phyloP scores from a whole-genome alignment of 2,797 vertebrate genomes.

The Girardinus metallicus region DNA sequence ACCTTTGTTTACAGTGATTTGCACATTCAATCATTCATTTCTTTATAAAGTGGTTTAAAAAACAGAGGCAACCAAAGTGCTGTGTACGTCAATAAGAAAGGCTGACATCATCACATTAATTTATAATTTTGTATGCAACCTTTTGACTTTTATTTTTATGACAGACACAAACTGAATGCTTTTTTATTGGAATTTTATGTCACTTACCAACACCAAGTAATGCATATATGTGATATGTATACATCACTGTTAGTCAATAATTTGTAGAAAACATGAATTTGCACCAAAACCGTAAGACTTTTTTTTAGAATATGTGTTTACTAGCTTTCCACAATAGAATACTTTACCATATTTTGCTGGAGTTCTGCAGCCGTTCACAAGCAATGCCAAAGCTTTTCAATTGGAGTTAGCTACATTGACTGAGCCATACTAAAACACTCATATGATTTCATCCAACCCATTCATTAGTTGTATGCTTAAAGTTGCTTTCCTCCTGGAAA shows the following conservation, averaged over 20 bases:
- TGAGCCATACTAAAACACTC: neutral
- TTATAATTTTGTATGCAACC: neutral
- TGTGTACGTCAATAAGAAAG: too few species aligned
- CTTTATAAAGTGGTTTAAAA: too few species aligned
- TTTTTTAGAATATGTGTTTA: neutral
- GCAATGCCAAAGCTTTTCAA: neutral
- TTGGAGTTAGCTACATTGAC: neutral
- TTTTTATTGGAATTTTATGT: neutral
- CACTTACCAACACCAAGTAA: neutral
- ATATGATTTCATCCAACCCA: neutral
- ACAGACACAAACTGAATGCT: neutral
- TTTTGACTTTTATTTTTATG: neutral
- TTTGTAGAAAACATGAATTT: neutral
- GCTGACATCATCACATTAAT: neutral
- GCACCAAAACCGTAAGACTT: neutral
- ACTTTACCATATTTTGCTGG: neutral
- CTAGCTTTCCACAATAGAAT: neutral
- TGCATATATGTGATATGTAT: neutral
- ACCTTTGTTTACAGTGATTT: conserved; percentile 1
- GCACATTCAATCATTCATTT: neutral
- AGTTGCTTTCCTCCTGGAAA: neutral
- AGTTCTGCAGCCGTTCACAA: neutral
- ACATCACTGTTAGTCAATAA: neutral
- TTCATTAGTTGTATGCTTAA: neutral
- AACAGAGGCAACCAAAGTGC: neutral